These are phyloP conservation scores for Zaprionus lachaisei DNA, from an alignment of 1,140 invertebrate genomes.

Conservation along the genomic window DNA sequence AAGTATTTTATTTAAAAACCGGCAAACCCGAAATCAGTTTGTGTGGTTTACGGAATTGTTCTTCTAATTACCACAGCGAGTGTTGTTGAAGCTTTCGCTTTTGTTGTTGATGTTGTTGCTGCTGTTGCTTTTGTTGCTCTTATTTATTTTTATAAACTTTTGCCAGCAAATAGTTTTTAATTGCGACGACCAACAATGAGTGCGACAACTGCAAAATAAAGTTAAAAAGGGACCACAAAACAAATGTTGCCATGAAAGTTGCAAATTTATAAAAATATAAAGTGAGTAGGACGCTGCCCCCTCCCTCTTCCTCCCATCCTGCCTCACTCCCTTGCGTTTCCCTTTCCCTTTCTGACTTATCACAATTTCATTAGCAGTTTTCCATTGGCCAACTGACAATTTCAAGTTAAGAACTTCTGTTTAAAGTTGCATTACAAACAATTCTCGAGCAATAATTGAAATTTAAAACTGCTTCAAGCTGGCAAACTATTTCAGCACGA, in stretches of 20 bases:
- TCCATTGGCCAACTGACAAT: conserved; percentile 17
- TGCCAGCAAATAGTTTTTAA: conserved; percentile 75
- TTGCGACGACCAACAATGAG: conserved; percentile 52
- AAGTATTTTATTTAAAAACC: conserved; percentile 50
- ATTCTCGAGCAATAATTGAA: conserved; percentile 52
- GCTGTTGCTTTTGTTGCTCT: conserved; percentile 22
- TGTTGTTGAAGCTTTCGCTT: conserved; percentile 38
- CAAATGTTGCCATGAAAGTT: conserved; percentile 37
- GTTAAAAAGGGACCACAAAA: conserved; percentile 43
- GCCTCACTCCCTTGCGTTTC: not conserved
- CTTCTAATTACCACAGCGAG: conserved; percentile 71
- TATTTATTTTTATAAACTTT: conserved; percentile 68
- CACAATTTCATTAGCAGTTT: conserved; percentile 18
- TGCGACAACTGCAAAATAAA: conserved; percentile 40
- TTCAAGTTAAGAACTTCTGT: conserved; percentile 14
- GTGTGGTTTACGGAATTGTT: conserved; percentile 64
- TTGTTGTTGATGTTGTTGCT: conserved; percentile 23
- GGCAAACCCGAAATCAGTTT: conserved; percentile 72
- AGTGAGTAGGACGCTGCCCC: not conserved
- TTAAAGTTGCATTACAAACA: conserved; percentile 50
- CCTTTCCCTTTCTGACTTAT: conserved; percentile 1
- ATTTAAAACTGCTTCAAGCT: conserved; percentile 30
- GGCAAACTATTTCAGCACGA: conserved; percentile 57
- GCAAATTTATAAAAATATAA: conserved; percentile 21
- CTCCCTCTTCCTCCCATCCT: not conserved